Evolutionary conservation across 2,888 invertebrate genomes (phyloP), one percentile per base, ranked within the genome.

Genomic region (Eristalis intricaria): DNA sequence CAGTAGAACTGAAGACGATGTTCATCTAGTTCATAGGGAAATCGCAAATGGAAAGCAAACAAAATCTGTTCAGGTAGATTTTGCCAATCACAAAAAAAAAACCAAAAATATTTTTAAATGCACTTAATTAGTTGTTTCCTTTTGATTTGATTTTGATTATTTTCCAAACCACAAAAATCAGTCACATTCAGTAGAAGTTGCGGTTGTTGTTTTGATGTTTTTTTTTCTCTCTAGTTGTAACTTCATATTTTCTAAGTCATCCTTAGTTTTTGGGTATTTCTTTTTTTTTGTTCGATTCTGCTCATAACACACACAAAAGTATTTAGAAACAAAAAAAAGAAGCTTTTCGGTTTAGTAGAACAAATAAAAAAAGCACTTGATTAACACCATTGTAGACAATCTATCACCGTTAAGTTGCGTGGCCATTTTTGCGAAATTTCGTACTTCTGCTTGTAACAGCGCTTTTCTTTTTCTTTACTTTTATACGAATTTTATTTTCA

Each of bases 1-100:
- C 94, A 95, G 95, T 95, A 95, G 94, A 94, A 95, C 95, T 94
- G 95, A 95, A 93, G 96, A 96, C 94, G 95, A 95, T 94, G 95
- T 96, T 94, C 95, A 95, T 94, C 94, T 96, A 94, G 95, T 96
- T 93, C 95, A 95, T 92, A 95, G 95, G 93, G 96, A 96, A 94
- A 95, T 95, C 93, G 95, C 95, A 94, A 94, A 94, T 90, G 94
- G 94, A 91, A 95, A 94, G 93, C 96, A 96, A 94, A 96, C 95
- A 94, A 96, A 96, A 94, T 95, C 96, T 90, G 95, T 96, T 92
- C 96, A 96, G 94, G 95, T 95, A 93, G 93, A 92, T 92, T 92
- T 92, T 91, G 91, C 75, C 19, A 79, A 64, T 75, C 60, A 60
- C 50, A 71, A 84, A 74, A 74, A 68, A 63, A 66, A 32, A 73